Evolutionary conservation across 1,140 invertebrate species (phyloP), one percentile per base, ranked within the genome.

Genomic region (Kradibia gibbosae): DNA sequence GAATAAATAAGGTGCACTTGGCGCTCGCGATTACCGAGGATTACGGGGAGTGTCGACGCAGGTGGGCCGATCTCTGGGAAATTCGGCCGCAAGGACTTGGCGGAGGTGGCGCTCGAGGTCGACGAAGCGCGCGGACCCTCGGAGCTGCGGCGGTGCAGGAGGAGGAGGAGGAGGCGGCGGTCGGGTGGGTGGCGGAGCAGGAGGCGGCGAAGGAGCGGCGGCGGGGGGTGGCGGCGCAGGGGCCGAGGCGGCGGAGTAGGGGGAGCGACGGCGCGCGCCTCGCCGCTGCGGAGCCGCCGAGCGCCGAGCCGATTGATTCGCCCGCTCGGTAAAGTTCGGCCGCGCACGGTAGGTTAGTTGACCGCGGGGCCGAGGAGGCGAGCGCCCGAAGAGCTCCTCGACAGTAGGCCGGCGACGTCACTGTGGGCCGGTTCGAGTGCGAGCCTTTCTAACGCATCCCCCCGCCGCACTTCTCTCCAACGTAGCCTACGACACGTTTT

Each of bases 341-440:
- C 62, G 81, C 82, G 72, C 82, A 77, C 77, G 79, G 78, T 91
- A 88, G 88, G 90, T 89, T 90, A 90, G 90, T 90, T 91, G 90
- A 90, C 89, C 87, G 90, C 89, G 89, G 89, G 88, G 89, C 89
- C 89, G 90, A 90, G 90, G 72, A 67, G 65, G 67, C 89, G 89
- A 89, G 90, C 87, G 89, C 89, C 20, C 87, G 65, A 71, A 22
- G 88, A 91, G 90, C 90, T 90, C 65, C 72, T 28, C 65, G 89
- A 90, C 91, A 92, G 91, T 92, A 91, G 91, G 90, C 91, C 91
- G 91, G 89, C 91, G 91, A 91, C 91, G 91, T 92, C 91, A 91
- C 89, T 90, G 89, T 90, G 90, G 91, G 91, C 91, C 91, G 91
- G 91, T 91, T 91, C 79, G 79, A 79, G 67, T n/a, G 53, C 55